These are phyloP conservation scores for Lota lota DNA, from an alignment of 2,113 vertebrate species.

Conservation along the genomic window DNA sequence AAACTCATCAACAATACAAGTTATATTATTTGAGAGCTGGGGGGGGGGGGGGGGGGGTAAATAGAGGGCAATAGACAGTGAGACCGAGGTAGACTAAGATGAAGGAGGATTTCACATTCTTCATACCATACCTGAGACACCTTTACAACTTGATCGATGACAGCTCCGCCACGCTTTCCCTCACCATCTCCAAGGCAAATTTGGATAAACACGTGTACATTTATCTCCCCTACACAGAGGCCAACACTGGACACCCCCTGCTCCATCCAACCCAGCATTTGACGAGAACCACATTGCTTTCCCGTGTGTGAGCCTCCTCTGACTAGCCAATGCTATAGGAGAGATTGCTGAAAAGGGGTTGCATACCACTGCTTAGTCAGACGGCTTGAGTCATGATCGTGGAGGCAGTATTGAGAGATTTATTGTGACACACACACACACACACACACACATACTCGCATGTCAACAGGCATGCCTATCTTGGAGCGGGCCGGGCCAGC, in stretches of 20 bases:
- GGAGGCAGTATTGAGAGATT: constrained; percentile 14
- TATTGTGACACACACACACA: constrained; percentile 16
- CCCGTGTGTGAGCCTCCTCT: constrained; percentile 4
- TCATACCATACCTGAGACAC: constrained; percentile 2
- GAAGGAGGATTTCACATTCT: background rate
- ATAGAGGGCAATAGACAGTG: background rate
- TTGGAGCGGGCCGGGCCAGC: constrained; percentile 3
- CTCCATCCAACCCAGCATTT: background rate
- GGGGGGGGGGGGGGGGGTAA: too few species aligned
- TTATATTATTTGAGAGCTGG: too few species aligned
- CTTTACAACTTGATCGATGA: background rate
- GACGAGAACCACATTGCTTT: constrained; percentile 41
- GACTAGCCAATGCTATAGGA: constrained; percentile 9
- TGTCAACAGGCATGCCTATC: background rate
- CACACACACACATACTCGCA: background rate
- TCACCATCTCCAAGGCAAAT: constrained; percentile 22
- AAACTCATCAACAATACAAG: too few species aligned
- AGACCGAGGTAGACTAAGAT: background rate
- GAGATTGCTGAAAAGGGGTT: constrained; percentile 18
- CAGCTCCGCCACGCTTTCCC: background rate
- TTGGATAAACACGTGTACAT: too few species aligned
- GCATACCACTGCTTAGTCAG: constrained; percentile 11
- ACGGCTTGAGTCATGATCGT: background rate
- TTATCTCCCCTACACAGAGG: constrained; percentile 5
- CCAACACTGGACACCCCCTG: constrained; percentile 25